phyloP scores from a whole-genome alignment of 2,888 invertebrate genomes.

The Nephrocerus scutellatus region DNA sequence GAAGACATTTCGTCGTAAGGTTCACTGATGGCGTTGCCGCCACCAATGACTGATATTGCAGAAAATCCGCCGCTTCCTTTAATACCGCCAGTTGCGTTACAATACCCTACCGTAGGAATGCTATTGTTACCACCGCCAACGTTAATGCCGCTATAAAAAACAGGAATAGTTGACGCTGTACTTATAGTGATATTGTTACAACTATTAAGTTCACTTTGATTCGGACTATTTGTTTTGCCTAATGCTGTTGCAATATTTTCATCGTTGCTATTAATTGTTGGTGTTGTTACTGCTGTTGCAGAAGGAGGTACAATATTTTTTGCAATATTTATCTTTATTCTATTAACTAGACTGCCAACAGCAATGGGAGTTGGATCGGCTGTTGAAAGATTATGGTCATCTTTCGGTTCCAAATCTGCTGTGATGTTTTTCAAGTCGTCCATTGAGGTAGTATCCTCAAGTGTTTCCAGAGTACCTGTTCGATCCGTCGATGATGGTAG shows the following conservation, averaged over 20 bases:
- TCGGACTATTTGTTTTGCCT: conserved; percentile 21
- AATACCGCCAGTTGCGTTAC: conserved; percentile 13
- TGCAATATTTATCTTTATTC: conserved; percentile 77
- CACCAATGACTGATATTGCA: conserved; percentile 42
- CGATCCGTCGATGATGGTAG: conserved; percentile 16
- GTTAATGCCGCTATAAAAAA: conserved; percentile 40
- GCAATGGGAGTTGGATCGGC: conserved; percentile 46
- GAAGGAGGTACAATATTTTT: conserved; percentile 52
- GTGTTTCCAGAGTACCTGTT: conserved; percentile 25
- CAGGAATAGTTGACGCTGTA: conserved; percentile 44
- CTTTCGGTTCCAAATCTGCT: conserved; percentile 65
- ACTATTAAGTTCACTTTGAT: conserved; percentile 27
- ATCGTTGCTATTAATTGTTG: too few relatives aligned
- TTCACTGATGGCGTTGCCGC: conserved; percentile 31
- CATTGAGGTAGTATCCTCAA: conserved; percentile 50
- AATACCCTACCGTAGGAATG: neutral
- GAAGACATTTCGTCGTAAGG: too few relatives aligned
- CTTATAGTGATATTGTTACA: conserved; percentile 27
- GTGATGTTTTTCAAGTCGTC: too few relatives aligned
- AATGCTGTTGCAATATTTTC: conserved; percentile 13
- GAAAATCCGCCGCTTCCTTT: conserved; percentile 24
- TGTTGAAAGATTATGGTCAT: conserved; percentile 46
- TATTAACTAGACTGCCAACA: conserved; percentile 48
- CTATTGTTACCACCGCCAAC: conserved; percentile 7
- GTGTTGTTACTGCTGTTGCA: conserved; percentile 12